A percentile compares a stretch with the other conserved stretches of the same genome.
phyloP scores from a whole-genome alignment of 1,140 invertebrate genomes.

The Macrosteles quadrilineatus region DNA sequence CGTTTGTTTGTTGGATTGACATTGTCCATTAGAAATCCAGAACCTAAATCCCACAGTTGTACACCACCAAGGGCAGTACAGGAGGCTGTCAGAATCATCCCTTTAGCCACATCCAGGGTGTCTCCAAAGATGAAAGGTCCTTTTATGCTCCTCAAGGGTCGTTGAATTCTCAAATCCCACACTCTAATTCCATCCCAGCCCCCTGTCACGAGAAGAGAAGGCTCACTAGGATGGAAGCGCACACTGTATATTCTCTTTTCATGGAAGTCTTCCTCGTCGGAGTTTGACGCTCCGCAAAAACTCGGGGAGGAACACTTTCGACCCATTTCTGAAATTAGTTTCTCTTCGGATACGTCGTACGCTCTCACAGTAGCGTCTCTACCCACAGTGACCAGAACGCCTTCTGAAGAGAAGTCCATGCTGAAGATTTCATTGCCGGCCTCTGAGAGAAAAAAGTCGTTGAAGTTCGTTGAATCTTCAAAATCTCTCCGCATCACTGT shows the following conservation, averaged over 20 bases:
- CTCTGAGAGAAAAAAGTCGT: neutral
- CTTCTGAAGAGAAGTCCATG: no score
- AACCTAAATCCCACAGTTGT: neutral
- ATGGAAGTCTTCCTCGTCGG: neutral
- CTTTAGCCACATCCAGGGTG: neutral
- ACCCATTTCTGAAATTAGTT: no score
- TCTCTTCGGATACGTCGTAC: no score
- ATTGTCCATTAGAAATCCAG: neutral
- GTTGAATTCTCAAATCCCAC: no score
- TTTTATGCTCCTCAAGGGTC: no score
- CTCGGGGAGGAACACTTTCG: no score
- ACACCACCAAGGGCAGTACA: neutral
- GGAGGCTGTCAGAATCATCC: neutral
- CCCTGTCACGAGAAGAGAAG: neutral
- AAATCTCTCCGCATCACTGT: neutral
- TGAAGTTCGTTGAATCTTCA: neutral
- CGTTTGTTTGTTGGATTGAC: neutral
- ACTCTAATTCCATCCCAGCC: neutral
- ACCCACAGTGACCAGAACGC: no score
- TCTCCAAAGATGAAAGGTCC: no score
- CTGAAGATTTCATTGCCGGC: no score
- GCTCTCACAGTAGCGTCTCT: no score
- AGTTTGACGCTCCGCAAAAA: no score
- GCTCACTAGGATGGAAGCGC: neutral
- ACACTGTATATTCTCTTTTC: neutral